These are phyloP conservation scores for Mactra quadrangularis DNA, from an alignment of 1,140 invertebrate genomes.

Conservation along the genomic window DNA sequence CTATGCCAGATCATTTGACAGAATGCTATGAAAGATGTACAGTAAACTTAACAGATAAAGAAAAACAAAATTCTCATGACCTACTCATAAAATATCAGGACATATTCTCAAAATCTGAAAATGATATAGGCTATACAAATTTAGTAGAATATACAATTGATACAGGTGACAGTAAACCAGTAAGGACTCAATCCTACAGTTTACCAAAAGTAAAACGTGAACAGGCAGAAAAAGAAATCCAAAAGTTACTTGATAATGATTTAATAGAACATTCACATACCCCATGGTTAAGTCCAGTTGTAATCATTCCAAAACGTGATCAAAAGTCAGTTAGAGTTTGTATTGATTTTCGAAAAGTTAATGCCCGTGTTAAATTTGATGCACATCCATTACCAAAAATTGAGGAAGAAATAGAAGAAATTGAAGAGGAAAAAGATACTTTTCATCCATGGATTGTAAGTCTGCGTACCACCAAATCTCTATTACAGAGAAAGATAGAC, in stretches of 20 bases:
- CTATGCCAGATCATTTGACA: background rate
- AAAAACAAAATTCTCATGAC: background rate
- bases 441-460: constrained; percentile 11
- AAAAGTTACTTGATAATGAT: constrained; percentile 19
- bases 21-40: background rate
- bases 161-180: constrained; percentile 30
- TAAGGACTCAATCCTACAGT: constrained; percentile 4
- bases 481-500: constrained; percentile 10
- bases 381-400: constrained; percentile 31
- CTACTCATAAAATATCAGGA: constrained; percentile 24
- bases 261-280: constrained; percentile 5
- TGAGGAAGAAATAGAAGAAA: constrained; percentile 6
- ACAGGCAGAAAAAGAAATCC: constrained; percentile 18
- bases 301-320: constrained; percentile 25
- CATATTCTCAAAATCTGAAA: constrained; percentile 4
- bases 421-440: constrained; percentile 9
- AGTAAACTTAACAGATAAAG: background rate
- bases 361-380: constrained; percentile 18
- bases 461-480: constrained; percentile 8
- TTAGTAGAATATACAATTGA: constrained; percentile 20
- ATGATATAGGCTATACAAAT: constrained; percentile 23
- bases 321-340: background rate
- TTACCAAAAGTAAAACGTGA: constrained; percentile 20
- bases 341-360: constrained; percentile 42
- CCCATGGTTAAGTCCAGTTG: constrained; percentile 6